Conservation (phyloP, 2,888 invertebrate species). For the Lordiphosa andalusiaca region DNA sequence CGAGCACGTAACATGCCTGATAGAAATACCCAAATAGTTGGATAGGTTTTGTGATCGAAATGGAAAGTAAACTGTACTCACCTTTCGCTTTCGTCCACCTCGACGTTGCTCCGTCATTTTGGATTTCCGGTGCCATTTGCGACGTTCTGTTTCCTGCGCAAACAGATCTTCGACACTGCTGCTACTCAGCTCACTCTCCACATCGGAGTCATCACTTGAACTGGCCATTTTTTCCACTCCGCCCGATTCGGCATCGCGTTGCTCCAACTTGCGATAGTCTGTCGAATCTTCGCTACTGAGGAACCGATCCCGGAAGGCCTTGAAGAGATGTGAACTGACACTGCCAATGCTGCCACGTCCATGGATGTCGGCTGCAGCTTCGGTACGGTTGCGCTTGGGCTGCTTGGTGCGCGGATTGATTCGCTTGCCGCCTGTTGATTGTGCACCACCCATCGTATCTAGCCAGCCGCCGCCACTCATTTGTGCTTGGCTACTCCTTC, state of each 20-base stretch:
- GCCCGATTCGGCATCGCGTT: slow-evolving; percentile 63
- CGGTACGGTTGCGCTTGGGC: slow-evolving; percentile 24
- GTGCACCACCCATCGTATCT: slow-evolving; percentile 42
- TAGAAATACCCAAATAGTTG: slow-evolving; percentile 41
- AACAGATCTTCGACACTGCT: slow-evolving; percentile 75
- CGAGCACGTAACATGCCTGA: slow-evolving; percentile 32
- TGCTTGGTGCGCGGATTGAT: slow-evolving; percentile 21
- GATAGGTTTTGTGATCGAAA: slow-evolving; percentile 28
- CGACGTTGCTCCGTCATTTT: slow-evolving; percentile 18
- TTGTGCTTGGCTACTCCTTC: slow-evolving; percentile 28
- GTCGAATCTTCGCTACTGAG: slow-evolving; percentile 37
- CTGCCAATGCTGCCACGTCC: slow-evolving; percentile 46
- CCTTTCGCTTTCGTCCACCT: slow-evolving; percentile 34
- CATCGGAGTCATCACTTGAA: slow-evolving; percentile 35
- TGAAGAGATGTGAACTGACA: slow-evolving; percentile 55
- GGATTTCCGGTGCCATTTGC: slow-evolving; percentile 49
- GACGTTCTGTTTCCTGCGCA: slow-evolving; percentile 42
- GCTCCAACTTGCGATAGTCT: slow-evolving; percentile 59
- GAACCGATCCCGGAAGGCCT: slow-evolving; percentile 63
- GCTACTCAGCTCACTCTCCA: slow-evolving; percentile 43
- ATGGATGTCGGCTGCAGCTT: slow-evolving; percentile 44
- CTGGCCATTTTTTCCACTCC: slow-evolving; percentile 16
- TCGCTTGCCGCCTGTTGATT: background rate
- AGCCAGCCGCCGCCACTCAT: slow-evolving; percentile 43
- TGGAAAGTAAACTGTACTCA: slow-evolving; percentile 48